Evolutionary conservation across 2,113 vertebrate genomes (phyloP), one percentile per base, ranked within the genome.

Genomic region (Phyllopteryx taeniolatus): DNA sequence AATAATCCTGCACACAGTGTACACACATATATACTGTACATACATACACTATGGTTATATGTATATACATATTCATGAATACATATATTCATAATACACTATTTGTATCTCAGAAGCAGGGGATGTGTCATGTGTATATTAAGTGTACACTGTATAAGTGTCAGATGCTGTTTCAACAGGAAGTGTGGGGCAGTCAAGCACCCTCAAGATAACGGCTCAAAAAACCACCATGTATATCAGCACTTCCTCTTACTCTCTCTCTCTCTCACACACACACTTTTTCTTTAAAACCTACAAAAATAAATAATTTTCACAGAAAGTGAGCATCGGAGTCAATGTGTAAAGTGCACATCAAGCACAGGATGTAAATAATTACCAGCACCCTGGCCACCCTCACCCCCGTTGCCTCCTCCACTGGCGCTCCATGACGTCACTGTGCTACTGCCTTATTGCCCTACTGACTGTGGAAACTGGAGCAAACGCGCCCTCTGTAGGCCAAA

Each of bases 391-490:
- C 44, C 35, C 2, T 74, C 75, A 79, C 71, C 74, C 77, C 74
- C 74, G 65, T 72, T 70, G 70, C 70, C 77, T 82, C 65, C 71
- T 68, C 73, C 71, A 56, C 75, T 72, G 66, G 71, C 68, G 80
- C 67, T 62, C 54, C 59, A 84, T 90, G 85, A 89, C 83, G 77
- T 89, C 86, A 90, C 83, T 83, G 85, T 85, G 76, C 79, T 72
- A 81, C 83, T 90, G 82, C 73, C 85, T 88, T 83, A 86, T 72
- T 77, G 81, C 85, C 67, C 79, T 49, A 51, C 35, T n/a, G 70
- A 56, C 67, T 78, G 4, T 70, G 2, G 85, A 88, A 82, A 3
- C 35, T 72, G 60, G 5, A 60, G 8, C 68, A 71, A 83, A 66
- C 47, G 81, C 67, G 73, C 89, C 89, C 84, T 80, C 69, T 71